phyloP scores from a whole-genome alignment of 2,113 vertebrate species.

The Saccopteryx bilineata region DNA sequence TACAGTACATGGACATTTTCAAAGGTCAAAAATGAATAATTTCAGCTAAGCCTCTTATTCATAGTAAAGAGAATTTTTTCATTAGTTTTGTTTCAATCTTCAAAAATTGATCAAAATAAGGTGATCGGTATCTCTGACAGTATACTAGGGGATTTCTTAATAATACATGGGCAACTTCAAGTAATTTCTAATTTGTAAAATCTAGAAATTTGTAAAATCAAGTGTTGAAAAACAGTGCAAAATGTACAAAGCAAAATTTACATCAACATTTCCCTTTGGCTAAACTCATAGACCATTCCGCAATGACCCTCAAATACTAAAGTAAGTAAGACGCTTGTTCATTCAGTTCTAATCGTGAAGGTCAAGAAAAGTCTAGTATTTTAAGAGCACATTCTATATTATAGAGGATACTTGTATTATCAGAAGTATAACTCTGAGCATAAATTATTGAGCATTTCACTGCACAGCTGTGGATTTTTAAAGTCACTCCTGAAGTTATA shows the following conservation, averaged over 20 bases:
- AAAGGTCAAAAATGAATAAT: conserved; percentile 75
- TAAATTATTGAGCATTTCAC: conserved; percentile 15
- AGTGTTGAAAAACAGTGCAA: conserved; percentile 64
- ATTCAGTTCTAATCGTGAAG: background rate
- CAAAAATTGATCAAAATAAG: conserved; percentile 58
- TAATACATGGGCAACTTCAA: conserved; percentile 33
- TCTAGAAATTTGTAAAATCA: conserved; percentile 64
- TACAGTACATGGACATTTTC: conserved; percentile 61
- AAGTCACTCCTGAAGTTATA: background rate
- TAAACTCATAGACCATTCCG: background rate
- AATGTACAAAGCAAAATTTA: conserved; percentile 50
- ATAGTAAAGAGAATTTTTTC: conserved; percentile 58
- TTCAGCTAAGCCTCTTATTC: conserved; percentile 28
- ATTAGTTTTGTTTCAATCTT: conserved; percentile 58
- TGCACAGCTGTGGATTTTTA: background rate
- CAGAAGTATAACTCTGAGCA: background rate
- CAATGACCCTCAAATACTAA: background rate
- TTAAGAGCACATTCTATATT: background rate
- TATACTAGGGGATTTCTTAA: background rate
- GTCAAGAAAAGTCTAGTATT: background rate
- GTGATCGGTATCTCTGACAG: conserved; percentile 40
- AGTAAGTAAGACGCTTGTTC: background rate
- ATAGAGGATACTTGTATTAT: background rate
- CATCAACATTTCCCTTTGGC: conserved; percentile 59
- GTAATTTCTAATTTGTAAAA: conserved; percentile 41